These are phyloP conservation scores for Rana temporaria DNA, from an alignment of 2,113 vertebrate species.

Conservation along the genomic window DNA sequence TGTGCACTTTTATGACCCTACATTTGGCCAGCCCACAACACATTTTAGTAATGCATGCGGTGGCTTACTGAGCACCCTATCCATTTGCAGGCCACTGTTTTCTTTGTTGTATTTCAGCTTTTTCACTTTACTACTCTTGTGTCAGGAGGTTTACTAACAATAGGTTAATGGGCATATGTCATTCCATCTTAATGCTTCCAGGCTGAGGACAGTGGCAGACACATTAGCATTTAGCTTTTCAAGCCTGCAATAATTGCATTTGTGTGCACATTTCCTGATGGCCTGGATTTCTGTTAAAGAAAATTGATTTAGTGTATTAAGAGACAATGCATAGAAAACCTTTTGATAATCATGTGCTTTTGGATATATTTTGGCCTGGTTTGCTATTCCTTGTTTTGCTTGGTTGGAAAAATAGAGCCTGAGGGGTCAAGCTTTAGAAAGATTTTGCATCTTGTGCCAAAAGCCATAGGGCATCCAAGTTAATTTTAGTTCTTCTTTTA, in stretches of 20 bases:
- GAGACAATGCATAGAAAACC: conserved; percentile 55
- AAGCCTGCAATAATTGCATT: conserved; percentile 66
- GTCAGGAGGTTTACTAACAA: background rate
- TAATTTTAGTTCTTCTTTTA: conserved; percentile 10
- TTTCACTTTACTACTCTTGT: background rate
- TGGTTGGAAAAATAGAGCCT: conserved; percentile 55
- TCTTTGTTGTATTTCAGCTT: background rate
- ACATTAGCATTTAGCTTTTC: conserved; percentile 60
- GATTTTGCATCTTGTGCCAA: conserved; percentile 62
- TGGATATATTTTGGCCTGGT: conserved; percentile 45
- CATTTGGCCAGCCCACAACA: no score
- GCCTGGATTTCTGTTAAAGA: conserved; percentile 65
- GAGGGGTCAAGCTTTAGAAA: conserved; percentile 44
- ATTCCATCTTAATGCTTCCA: conserved; percentile 9
- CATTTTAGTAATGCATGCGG: no score
- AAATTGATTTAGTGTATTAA: conserved; percentile 55
- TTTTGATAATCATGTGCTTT: conserved; percentile 61
- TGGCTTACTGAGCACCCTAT: no score
- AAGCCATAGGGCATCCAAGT: conserved; percentile 59
- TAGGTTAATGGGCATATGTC: conserved; percentile 11
- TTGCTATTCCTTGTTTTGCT: conserved; percentile 42
- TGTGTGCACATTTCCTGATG: conserved; percentile 68
- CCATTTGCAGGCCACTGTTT: no score
- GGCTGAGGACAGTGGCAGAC: conserved; percentile 39
- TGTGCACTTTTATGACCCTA: no score